These are phyloP conservation scores for Coremacera marginata DNA, from an alignment of 2,888 invertebrate genomes.

Conservation along the genomic window DNA sequence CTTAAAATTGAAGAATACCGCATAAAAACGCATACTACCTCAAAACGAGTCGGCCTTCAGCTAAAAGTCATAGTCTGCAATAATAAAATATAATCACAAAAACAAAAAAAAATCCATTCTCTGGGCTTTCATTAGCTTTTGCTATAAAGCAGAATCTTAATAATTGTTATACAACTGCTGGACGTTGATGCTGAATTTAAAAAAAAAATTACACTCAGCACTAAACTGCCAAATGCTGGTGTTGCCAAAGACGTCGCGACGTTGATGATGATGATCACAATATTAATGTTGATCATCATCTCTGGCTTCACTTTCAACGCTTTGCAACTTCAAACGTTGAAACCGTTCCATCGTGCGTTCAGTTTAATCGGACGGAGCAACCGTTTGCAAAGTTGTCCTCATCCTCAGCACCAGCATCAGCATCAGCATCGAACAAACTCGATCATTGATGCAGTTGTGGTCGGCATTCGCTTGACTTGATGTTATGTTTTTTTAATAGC, in stretches of 20 bases:
- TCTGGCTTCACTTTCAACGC: not conserved
- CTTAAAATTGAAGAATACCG: slow-evolving; percentile 4
- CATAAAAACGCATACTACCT: not conserved
- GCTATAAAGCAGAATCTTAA: slow-evolving; percentile 8
- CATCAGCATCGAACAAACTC: slow-evolving; percentile 8
- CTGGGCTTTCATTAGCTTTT: slow-evolving; percentile 29
- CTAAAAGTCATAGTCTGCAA: not conserved
- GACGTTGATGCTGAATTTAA: not conserved
- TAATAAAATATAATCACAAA: not conserved
- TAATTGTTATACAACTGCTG: slow-evolving; percentile 9
- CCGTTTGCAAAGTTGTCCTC: not conserved
- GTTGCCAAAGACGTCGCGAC: not conserved
- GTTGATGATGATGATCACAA: not conserved
- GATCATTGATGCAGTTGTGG: not conserved
- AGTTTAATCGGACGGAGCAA: not conserved
- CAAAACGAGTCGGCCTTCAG: not conserved
- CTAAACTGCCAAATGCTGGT: no score
- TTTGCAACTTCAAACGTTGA: not conserved
- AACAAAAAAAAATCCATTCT: no score
- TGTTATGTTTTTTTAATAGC: slow-evolving; percentile 70
- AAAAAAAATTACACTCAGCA: no score
- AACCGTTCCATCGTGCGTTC: not conserved
- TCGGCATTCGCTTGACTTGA: slow-evolving; percentile 48
- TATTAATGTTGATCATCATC: not conserved
- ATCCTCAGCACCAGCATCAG: not conserved